These are phyloP conservation scores for Ormyrus labotus DNA, from an alignment of 2,888 invertebrate genomes.

Conservation along the genomic window DNA sequence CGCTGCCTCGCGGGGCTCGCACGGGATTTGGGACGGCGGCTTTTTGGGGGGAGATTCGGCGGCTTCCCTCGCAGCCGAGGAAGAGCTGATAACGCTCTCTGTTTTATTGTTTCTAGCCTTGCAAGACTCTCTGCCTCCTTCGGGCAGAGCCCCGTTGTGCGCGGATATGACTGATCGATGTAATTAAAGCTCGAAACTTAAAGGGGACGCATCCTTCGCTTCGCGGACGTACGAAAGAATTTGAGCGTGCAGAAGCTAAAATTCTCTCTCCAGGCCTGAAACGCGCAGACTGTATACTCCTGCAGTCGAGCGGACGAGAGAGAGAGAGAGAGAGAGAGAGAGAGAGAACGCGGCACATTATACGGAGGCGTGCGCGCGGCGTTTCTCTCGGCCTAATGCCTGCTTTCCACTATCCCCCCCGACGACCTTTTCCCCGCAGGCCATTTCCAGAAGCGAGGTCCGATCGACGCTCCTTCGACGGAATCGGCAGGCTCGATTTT, in stretches of 20 bases:
- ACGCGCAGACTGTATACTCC: conserved; percentile 37
- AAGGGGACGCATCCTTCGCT: too few relatives aligned
- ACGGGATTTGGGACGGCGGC: conserved; percentile 39
- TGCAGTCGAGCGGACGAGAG: background rate
- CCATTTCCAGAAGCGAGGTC: too few relatives aligned
- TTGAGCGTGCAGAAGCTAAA: too few relatives aligned
- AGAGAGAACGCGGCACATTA: conserved; percentile 31
- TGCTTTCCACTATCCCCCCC: too few relatives aligned
- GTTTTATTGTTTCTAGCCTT: background rate
- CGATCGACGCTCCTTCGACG: too few relatives aligned
- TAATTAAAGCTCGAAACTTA: conserved; percentile 1
- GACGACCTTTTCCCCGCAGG: too few relatives aligned
- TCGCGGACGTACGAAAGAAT: too few relatives aligned
- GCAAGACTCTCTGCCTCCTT: background rate
- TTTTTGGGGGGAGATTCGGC: conserved; percentile 36
- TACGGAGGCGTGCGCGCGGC: background rate
- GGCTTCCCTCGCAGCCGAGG: conserved; percentile 6
- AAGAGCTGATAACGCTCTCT: conserved; percentile 14
- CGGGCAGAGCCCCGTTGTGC: background rate
- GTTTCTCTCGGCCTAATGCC: background rate
- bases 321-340: conserved; percentile 15
- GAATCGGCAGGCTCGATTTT: too few relatives aligned
- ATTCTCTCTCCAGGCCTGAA: conserved; percentile 21
- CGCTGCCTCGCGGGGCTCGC: conserved; percentile 51
- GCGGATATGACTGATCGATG: too few relatives aligned